Base-by-base conservation (phyloP, 2,113 vertebrate species). In the Spea bombifrons region DNA sequence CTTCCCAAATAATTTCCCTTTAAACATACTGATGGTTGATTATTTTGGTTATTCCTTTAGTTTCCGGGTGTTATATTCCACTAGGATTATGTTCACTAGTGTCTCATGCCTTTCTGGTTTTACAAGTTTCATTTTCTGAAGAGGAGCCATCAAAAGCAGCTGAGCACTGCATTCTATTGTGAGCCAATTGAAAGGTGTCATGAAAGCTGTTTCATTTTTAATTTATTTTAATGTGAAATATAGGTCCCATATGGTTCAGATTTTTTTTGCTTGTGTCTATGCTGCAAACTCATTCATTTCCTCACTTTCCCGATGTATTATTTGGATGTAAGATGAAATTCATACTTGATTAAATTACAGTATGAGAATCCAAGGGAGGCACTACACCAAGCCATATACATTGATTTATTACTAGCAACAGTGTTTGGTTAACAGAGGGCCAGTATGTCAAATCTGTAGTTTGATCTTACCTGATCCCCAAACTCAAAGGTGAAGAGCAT, bases 341-440 rank as follows among this genome's bases (percentile, higher is more conserved):
- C 75, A 77, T 77, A 77, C 67, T 63, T 77, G 66, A 77, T 77
- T 77, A 61, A 70, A 71, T 70, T 77, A 77, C 67, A 61, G 67
- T 16, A 70, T n/a, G 17, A 55, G 47, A 66, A 69, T 76, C 75
- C 75, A 77, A 77, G 70, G 67, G 53, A 63, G 67, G 75, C 55
- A 63, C 70, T n/a, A 63, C 16, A 77, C 67, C 66, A 70, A 77
- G 48, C 75, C 66, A 63, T 63, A 63, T 70, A 53, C 17, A 70
- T 57, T 13, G 45, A 63, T 77, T 77, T 53, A 76, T 67, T 53
- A 76, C 68, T 61, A 68, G 75, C 75, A 17, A 50, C n/a, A 76
- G 75, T 45, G 69, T 53, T 9, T 15, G 17, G 49, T 45, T 12
- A 47, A n/a, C n/a, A 68, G 9, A 76, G 55, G 63, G 48, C 15